Base-by-base conservation (phyloP, 2,797 vertebrate genomes). In the Enteromius afrohamiltoni region DNA sequence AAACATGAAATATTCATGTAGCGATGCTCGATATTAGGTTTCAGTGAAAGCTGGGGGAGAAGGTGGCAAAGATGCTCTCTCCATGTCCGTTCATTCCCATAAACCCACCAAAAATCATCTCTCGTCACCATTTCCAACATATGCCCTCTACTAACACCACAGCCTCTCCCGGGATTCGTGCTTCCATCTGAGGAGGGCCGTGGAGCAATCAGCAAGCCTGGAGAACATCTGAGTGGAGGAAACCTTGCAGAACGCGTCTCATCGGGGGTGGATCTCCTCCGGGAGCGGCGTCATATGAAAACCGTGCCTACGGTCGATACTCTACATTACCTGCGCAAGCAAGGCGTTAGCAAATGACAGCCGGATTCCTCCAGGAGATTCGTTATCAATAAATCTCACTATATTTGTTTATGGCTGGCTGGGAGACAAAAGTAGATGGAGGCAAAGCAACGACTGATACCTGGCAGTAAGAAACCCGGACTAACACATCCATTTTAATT, bases 401-500 rank as follows among this genome's bases (percentile, higher is more conserved):
- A 29, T 75, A 65, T 82, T 82, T 85, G 86, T 75, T 82, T 82
- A 83, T 47, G 19, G 47, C 73, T 26, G 60, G 31, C 49, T 68
- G 26, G 6, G 65, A 75, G 77, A 81, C 77, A 45, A 74, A 69
- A 69, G 62, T n/a, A 85, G 21, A 74, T 6, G 8, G 51, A 64
- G 62, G 58, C 47, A 37, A 62, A 31, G 29, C 34, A 55, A 75
- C 31, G 67, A 68, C 67, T 40, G 80, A 82, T 80, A 87, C 80
- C 84, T 75, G 83, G 67, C 51, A 82, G 74, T 47, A 55, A 26
- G 31, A 37, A 74, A 29, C 73, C 34, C 14, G 40, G 64, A 65
- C 11, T 71, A 73, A 80, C 3, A 21, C 37, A 42, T 76, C 82
- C 64, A 83, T 85, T 71, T 87, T 81, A 85, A 83, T 81, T 87